Conservation (phyloP, 2,888 invertebrate genomes). For the Platycheirus albimanus region DNA sequence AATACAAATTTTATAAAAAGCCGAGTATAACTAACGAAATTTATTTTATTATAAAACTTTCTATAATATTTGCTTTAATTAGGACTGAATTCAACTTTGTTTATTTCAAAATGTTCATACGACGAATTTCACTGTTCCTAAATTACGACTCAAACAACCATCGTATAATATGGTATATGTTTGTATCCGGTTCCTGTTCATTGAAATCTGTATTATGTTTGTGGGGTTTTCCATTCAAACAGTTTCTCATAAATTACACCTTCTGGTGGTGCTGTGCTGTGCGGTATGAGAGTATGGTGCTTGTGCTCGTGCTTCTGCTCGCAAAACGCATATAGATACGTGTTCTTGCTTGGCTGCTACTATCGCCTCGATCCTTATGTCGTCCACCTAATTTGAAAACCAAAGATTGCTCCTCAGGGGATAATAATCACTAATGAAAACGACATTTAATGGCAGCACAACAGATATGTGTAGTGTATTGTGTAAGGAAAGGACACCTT, state of each 20-base stretch:
- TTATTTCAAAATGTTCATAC: no score
- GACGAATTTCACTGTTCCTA: no score
- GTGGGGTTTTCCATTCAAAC: constrained; percentile 62
- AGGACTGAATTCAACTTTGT: no score
- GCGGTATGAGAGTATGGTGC: background rate
- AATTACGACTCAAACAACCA: no score
- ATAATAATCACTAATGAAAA: constrained; percentile 75
- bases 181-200: constrained; percentile 58
- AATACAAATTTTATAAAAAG: no score
- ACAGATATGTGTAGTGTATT: constrained; percentile 38
- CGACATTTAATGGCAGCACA: constrained; percentile 73
- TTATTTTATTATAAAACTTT: no score
- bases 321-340: constrained; percentile 39
- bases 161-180: no score
- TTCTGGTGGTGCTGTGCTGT: constrained; percentile 49
- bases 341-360: constrained; percentile 17
- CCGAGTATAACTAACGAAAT: no score
- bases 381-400: constrained; percentile 73
- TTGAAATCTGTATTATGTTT: constrained; percentile 28
- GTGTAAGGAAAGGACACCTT: constrained; percentile 67
- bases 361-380: constrained; percentile 51
- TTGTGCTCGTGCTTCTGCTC: constrained; percentile 12
- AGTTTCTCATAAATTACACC: constrained; percentile 68
- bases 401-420: constrained; percentile 73
- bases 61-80: no score